phyloP scores from a whole-genome alignment of 2,888 invertebrate species.

The Nemotelus pantherinus region DNA sequence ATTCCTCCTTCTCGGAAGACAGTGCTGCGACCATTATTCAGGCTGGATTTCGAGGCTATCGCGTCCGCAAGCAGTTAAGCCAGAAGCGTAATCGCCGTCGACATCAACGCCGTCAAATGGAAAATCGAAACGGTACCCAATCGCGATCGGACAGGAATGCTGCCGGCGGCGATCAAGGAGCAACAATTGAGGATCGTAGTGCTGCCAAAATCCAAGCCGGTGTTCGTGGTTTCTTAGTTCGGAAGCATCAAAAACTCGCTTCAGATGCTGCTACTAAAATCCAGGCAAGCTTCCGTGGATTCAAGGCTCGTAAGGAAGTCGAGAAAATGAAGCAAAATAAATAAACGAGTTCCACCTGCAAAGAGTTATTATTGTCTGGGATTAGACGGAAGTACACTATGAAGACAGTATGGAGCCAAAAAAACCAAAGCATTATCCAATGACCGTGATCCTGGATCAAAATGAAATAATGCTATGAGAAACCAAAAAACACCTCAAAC shows the following conservation, averaged over 20 bases:
- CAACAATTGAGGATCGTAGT: slow-evolving; percentile 58
- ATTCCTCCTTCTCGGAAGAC: slow-evolving; percentile 61
- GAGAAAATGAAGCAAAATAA: slow-evolving; percentile 59
- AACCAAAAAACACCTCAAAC: slow-evolving; percentile 14
- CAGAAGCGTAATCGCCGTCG: slow-evolving; percentile 39
- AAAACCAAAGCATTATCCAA: slow-evolving; percentile 15
- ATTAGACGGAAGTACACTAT: slow-evolving; percentile 16
- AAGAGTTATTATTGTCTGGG: background rate
- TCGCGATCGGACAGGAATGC: slow-evolving; percentile 5
- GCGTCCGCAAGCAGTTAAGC: slow-evolving; percentile 66
- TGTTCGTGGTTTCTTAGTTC: slow-evolving; percentile 62
- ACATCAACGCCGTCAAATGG: slow-evolving; percentile 52
- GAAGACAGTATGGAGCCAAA: background rate
- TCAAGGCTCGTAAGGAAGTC: slow-evolving; percentile 62
- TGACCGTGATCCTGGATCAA: background rate
- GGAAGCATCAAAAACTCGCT: slow-evolving; percentile 62
- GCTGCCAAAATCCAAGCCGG: slow-evolving; percentile 64
- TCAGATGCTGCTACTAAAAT: slow-evolving; percentile 64
- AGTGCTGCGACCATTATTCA: slow-evolving; percentile 69
- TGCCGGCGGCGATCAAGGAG: slow-evolving; percentile 47
- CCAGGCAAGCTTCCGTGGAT: slow-evolving; percentile 65
- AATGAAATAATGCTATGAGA: background rate
- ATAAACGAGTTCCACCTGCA: background rate
- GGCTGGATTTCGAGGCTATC: slow-evolving; percentile 69
- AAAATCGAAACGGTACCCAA: slow-evolving; percentile 36